phyloP scores from a whole-genome alignment of 1,140 invertebrate species.

The Neelides sp. region DNA sequence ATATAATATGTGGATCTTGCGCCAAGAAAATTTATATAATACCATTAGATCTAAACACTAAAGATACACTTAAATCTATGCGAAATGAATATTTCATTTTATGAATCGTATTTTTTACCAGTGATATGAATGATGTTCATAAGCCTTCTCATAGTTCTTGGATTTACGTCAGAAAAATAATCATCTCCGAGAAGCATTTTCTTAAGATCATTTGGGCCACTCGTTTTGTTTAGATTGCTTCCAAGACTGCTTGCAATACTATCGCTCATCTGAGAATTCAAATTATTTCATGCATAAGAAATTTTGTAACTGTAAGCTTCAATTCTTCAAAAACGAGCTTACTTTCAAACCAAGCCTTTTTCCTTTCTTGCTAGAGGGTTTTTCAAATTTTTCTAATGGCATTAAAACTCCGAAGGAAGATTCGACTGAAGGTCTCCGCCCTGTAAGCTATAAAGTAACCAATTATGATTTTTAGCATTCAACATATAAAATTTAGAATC shows the following conservation, averaged over 20 bases:
- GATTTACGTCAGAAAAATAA: slow-evolving; percentile 95
- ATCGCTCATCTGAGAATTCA: slow-evolving; percentile 50
- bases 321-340: neutral
- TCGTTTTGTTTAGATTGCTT: slow-evolving; percentile 64
- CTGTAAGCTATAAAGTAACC: slow-evolving; percentile 46
- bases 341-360: slow-evolving; percentile 27
- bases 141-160: slow-evolving; percentile 82
- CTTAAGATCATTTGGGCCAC: slow-evolving; percentile 56
- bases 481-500: no score
- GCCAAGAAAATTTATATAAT: no score
- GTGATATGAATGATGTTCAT: slow-evolving; percentile 97
- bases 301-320: neutral
- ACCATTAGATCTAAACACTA: neutral
- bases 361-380: slow-evolving; percentile 18
- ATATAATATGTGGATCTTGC: no score
- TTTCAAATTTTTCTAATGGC: slow-evolving; percentile 23
- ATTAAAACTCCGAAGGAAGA: slow-evolving; percentile 45
- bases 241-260: slow-evolving; percentile 79
- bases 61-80: no score
- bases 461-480: neutral
- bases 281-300: neutral
- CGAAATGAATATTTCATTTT: neutral
- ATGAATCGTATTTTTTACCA: slow-evolving; percentile 41
- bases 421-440: slow-evolving; percentile 59
- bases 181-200: slow-evolving; percentile 83